These are phyloP conservation scores for Dicroscelio sp. DNA, from an alignment of 2,888 invertebrate genomes.

Conservation along the genomic window DNA sequence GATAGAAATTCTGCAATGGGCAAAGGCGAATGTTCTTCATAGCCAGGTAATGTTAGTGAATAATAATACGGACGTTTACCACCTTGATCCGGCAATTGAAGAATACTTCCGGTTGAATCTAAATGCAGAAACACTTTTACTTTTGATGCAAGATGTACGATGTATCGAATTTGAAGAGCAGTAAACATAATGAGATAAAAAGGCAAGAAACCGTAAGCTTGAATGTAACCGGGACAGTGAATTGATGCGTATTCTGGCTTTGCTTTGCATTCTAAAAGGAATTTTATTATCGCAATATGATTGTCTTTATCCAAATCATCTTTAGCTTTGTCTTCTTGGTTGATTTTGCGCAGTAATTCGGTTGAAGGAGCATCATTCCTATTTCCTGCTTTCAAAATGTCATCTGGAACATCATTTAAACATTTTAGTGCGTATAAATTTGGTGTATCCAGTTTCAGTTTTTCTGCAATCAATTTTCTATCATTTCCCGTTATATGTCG, in stretches of 20 bases:
- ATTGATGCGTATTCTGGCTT: neutral
- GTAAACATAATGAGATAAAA: conserved; percentile 49
- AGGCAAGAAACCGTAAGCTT: conserved; percentile 37
- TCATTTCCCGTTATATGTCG: too few species aligned
- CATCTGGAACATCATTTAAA: too few species aligned
- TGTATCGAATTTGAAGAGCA: conserved; percentile 25
- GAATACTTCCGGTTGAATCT: neutral
- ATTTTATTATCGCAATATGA: too few species aligned
- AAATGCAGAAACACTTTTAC: conserved; percentile 20
- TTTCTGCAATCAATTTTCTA: too few species aligned
- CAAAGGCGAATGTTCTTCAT: neutral
- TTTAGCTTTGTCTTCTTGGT: too few species aligned
- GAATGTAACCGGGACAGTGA: conserved; percentile 10
- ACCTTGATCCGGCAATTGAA: conserved; percentile 3
- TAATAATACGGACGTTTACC: conserved; percentile 33
- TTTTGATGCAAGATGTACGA: conserved; percentile 23
- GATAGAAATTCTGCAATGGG: conserved; percentile 42
- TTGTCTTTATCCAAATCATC: too few species aligned
- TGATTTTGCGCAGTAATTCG: too few species aligned
- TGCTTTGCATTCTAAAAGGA: neutral
- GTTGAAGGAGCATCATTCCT: too few species aligned
- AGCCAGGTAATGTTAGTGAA: neutral
- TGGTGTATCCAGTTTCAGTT: too few species aligned
- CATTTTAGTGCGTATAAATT: too few species aligned
- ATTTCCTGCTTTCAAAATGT: too few species aligned